phyloP scores from a whole-genome alignment of 2,797 vertebrate genomes.

The Pipistrellus pipistrellus region DNA sequence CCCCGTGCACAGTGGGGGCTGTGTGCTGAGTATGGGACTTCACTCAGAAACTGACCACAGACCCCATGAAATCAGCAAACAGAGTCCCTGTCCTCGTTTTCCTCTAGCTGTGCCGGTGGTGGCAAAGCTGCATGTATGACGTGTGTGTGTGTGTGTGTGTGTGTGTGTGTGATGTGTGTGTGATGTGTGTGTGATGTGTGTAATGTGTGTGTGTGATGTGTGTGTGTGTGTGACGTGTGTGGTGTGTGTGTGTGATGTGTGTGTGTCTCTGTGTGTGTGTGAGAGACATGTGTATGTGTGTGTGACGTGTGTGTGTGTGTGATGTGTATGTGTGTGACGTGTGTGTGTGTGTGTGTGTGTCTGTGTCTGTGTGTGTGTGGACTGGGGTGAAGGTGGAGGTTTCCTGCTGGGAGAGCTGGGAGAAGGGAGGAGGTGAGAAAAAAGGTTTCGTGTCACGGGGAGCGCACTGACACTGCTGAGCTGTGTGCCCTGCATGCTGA shows the following conservation, averaged over 20 bases:
- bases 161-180: not conserved
- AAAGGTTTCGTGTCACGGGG: not conserved
- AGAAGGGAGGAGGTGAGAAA: not conserved
- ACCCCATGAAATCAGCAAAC: not conserved
- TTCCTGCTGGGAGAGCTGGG: not conserved
- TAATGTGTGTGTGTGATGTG: not conserved
- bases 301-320: not conserved
- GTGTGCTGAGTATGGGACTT: not conserved
- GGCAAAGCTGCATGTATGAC: not conserved
- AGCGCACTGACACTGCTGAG: not conserved
- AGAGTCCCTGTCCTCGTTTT: not conserved
- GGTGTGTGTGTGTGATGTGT: not conserved
- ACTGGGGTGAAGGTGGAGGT: not conserved
- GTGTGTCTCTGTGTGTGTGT: not conserved
- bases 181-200: not conserved
- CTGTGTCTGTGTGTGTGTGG: not conserved
- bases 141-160: not conserved
- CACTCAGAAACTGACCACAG: not conserved
- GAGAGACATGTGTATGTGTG: too few species aligned
- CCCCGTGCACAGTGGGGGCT: fast-evolving
- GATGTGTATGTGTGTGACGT: not conserved
- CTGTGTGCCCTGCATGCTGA: not conserved
- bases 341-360: not conserved
- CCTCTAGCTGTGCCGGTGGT: not conserved
- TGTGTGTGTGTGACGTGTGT: not conserved